Evolutionary conservation across 2,888 invertebrate species (phyloP), one percentile per base, ranked within the genome.

Genomic region (Meandrusa payeni): DNA sequence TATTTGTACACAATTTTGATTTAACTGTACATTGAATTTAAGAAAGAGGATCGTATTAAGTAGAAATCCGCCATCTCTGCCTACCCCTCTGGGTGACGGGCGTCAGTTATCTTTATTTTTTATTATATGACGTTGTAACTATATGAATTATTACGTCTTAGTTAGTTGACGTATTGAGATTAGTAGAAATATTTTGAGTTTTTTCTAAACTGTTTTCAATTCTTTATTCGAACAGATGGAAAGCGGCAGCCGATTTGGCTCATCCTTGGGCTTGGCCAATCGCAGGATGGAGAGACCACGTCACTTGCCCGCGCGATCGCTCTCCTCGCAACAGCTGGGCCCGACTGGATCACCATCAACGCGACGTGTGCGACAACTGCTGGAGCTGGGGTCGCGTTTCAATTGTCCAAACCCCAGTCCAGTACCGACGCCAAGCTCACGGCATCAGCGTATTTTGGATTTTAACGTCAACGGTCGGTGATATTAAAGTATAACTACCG

Each of bases 381-480:
- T 96, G 46, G 96, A 96, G 62, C 85, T 95, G 45, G 90, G 70
- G 58, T 90, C 66, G 63, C 89, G 62, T 62, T 90, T 88, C 45
- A 90, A 88, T 59, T 90, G 90, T 33, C 92, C 93, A 1, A 91
- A 91, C 51, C 91, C 91, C 13, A 93, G 93, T 65, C 93, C 93
- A 0, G 93, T 93, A 31, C 93, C 93, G 0, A 94, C 94, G 44
- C 94, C 95, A 2, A 92, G 94, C 41, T 94, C 95, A 7, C 92
- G 94, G 37, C 90, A 95, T 64, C 93, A 95, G 48, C 89, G 93
- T 64, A 93, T 93, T 74, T 89, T 96, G 55, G 96, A 96, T 76
- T 96, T 96, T 58, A 96, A 96, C 89, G 95, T 96, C 64, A 96
- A 94, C 65, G 95, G 93, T 93, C 59, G 64, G 68, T 50, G 6